Base-by-base conservation (phyloP, 2,797 vertebrate species). In the Anomalospiza imberbis region DNA sequence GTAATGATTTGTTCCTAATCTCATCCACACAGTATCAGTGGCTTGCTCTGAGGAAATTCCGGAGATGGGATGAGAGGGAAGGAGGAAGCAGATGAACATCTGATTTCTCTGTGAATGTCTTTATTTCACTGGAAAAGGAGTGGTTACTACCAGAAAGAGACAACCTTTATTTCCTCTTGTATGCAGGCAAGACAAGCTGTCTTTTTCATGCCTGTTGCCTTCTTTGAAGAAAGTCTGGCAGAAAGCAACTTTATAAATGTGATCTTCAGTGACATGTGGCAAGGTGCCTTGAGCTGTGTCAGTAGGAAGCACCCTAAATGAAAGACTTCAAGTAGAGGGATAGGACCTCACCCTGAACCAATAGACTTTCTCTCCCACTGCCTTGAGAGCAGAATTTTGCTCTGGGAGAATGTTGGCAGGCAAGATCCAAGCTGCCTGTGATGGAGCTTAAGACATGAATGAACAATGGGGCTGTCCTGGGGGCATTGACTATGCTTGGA, bases 301-400 rank as follows among this genome's bases (percentile, higher is more conserved):
- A 28, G 44, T 75, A 55, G 75, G 62, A 89, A 81, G 13, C 44
- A 78, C 62, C 31, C 17, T 70, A 89, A 81, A 80, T 89, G 61
- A 71, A 79, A 89, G 76, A 34, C 65, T 38, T 60, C 50, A 25
- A 67, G 6, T 9, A 58, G 47, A 72, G 48, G 71, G 58, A 53
- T 32, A 51, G 66, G 11, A 45, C 65, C 22, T 93, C 55, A 51
- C 29, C 53, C 70, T 91, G 72, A 81, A 88, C 65, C 6, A 10
- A 7, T 4, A 80, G 21, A 40, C 47, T 93, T 91, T 81, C 18
- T 75, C 31, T 89, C n/a, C n/a, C 11, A 16, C 78, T 86, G 76
- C 66, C 51, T 61, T 73, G 48, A 88, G 91, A 95, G 58, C 34
- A 83, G 76, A 89, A 60, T 90, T 96, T 86, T 88, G 14, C 85